These are phyloP conservation scores for Bilobella aurantiaca DNA, from an alignment of 1,140 invertebrate genomes.

Conservation along the genomic window DNA sequence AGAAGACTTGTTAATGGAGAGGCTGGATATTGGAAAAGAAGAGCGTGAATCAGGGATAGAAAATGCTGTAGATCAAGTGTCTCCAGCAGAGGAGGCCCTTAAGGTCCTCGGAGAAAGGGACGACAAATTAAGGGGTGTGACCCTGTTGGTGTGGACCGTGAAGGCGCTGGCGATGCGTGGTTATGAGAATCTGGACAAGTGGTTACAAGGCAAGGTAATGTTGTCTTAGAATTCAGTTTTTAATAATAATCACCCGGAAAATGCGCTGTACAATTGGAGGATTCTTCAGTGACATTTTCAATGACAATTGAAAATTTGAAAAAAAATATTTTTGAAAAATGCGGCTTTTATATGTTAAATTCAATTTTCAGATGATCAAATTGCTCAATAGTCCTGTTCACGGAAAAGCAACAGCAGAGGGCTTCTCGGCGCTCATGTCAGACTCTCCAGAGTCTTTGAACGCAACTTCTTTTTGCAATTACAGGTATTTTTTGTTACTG, in stretches of 20 bases:
- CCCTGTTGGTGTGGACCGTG: constrained; percentile 20
- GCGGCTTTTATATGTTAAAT: not conserved
- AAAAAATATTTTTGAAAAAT: not conserved
- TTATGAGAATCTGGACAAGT: constrained; percentile 10
- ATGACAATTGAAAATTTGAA: not conserved
- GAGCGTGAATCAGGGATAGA: not conserved
- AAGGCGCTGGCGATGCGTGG: constrained; percentile 28
- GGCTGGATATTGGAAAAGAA: not conserved
- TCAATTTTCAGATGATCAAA: not conserved
- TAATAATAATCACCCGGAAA: not conserved
- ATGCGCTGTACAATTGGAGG: not conserved
- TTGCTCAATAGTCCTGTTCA: not conserved
- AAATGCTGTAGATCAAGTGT: not conserved
- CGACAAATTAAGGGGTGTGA: too few relatives aligned
- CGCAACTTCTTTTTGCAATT: constrained; percentile 19
- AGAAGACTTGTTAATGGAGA: not conserved
- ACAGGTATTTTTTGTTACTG: constrained; percentile 19
- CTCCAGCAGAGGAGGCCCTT: not conserved
- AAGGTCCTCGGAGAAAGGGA: too few relatives aligned
- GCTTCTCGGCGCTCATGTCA: constrained; percentile 17
- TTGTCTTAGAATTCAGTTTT: not conserved
- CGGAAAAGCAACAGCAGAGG: constrained; percentile 1
- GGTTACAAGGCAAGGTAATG: constrained; percentile 20
- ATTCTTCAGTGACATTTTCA: not conserved
- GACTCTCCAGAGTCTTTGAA: constrained; percentile 22